Conservation (phyloP, 2,888 invertebrate species). For the Lucinisca nassula region DNA sequence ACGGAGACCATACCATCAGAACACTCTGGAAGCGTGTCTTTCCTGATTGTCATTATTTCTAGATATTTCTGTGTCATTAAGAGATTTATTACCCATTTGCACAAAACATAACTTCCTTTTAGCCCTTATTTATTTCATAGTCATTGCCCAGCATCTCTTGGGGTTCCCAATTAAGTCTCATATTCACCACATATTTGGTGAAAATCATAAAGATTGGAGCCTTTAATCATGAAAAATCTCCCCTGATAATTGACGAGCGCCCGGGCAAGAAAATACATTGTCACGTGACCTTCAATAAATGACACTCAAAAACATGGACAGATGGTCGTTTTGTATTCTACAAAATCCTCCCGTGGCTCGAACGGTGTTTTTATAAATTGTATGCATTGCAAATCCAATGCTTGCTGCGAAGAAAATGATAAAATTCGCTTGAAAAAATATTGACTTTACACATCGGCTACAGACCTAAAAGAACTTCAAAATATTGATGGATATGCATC, state of each 20-base stretch:
- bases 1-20: too few species aligned
- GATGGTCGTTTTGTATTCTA: conserved; percentile 7
- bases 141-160: background rate
- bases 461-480: background rate
- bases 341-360: background rate
- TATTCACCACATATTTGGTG: conserved; percentile 9
- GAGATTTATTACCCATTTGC: background rate
- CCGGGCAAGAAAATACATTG: background rate
- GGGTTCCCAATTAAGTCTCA: conserved; percentile 3
- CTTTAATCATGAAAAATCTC: conserved; percentile 62
- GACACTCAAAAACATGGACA: conserved; percentile 15
- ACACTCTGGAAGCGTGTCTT: too few species aligned
- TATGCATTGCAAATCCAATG: background rate
- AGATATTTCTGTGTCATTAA: background rate
- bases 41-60: background rate
- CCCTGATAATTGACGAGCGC: background rate
- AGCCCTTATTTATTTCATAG: background rate
- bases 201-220: conserved; percentile 54
- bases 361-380: background rate
- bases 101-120: background rate
- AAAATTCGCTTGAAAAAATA: background rate
- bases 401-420: conserved; percentile 1
- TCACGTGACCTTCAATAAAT: conserved; percentile 13
- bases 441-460: background rate
- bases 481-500: background rate